Evolutionary conservation across 2,888 invertebrate genomes (phyloP).

Genomic region (Dasypolia templi): DNA sequence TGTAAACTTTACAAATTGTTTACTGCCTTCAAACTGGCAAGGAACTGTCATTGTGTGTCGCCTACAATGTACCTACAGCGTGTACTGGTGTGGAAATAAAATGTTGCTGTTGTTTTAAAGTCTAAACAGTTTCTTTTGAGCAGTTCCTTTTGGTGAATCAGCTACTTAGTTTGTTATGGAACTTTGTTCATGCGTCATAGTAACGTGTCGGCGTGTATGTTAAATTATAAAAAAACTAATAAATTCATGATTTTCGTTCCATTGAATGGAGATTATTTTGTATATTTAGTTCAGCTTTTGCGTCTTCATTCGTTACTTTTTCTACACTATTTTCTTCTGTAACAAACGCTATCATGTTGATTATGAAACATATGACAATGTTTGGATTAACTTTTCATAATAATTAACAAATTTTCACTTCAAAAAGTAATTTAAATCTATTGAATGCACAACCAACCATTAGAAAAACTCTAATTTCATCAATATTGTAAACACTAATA

Average conservation of each 20-base stretch:
- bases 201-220: too few relatives aligned
- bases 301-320: neutral
- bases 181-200: conserved; percentile 3
- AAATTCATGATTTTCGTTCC: neutral
- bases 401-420: neutral
- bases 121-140: conserved; percentile 50
- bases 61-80: conserved; percentile 58
- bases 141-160: conserved; percentile 7
- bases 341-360: neutral
- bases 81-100: conserved; percentile 60
- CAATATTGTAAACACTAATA: neutral
- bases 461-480: neutral
- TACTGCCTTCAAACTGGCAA: conserved; percentile 68
- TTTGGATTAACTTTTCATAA: neutral
- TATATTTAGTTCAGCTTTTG: neutral
- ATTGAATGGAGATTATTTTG: neutral
- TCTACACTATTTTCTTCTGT: neutral
- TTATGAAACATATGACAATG: neutral
- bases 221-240: conserved; percentile 5
- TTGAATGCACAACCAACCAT: neutral
- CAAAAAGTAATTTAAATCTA: neutral
- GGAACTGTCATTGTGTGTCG: conserved; percentile 70
- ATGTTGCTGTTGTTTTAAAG: conserved; percentile 35
- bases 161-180: conserved; percentile 19
- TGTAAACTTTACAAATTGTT: conserved; percentile 71